phyloP scores from a whole-genome alignment of 2,797 vertebrate genomes.

The Pipistrellus nathusii region DNA sequence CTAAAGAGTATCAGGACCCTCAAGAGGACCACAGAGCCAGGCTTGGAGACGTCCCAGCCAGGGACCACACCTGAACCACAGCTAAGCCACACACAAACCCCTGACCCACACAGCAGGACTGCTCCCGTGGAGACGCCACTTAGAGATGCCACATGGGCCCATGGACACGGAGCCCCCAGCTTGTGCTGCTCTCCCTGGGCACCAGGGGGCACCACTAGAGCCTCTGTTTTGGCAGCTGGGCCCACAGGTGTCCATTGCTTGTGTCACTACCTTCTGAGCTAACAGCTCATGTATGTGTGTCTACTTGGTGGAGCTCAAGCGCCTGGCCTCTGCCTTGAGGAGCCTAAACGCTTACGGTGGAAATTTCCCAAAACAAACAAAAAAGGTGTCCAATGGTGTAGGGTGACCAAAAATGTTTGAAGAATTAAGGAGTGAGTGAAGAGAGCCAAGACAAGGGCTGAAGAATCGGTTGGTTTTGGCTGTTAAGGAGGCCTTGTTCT shows the following conservation, averaged over 20 bases:
- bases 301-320: neutral
- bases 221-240: neutral
- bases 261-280: neutral
- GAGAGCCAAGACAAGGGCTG: neutral
- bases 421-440: neutral
- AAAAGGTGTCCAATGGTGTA: neutral
- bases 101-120: too few species aligned
- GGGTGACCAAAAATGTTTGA: neutral
- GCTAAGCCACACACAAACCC: neutral
- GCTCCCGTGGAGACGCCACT: fast-evolving
- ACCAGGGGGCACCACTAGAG: neutral
- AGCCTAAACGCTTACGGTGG: neutral
- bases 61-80: neutral
- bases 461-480: neutral
- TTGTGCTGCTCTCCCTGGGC: neutral
- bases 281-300: fast-evolving
- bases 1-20: neutral
- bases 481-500: neutral
- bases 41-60: neutral
- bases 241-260: neutral
- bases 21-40: neutral
- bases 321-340: neutral
- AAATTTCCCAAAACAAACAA: neutral
- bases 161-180: neutral
- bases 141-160: neutral